Evolutionary conservation across 2,113 vertebrate species (phyloP), one percentile per base, ranked within the genome.

Genomic region (Cynopterus brachyotis): DNA sequence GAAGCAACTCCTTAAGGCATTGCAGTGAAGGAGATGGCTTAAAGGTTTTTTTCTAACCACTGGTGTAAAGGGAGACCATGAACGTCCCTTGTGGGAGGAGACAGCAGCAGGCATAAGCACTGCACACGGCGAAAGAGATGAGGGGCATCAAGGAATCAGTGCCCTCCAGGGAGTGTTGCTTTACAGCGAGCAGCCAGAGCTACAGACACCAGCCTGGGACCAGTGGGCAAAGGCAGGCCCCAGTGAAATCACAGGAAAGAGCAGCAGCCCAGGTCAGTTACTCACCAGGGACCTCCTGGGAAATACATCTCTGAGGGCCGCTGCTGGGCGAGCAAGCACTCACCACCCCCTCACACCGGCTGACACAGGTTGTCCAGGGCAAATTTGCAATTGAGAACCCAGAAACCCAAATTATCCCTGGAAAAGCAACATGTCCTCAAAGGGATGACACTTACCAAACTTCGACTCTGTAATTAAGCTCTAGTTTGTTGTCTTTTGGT

Each of bases 391-490:
- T 13, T 28, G 24, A 92, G 75, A 96, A 97, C 88, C 57, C 53
- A 79, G 69, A 89, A 59, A 69, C 79, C 40, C 73, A 80, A 55
- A 89, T 89, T 75, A 89, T n/a, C 40, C 40, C 30, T 66, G 70
- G 79, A 35, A 9, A 62, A 92, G 53, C 94, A 81, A 40, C 59
- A 12, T 30, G 70, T 75, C 80, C 59, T 92, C 6, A 11, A 86
- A 75, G 45, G 45, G 50, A 22, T 47, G 91, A 69, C 85, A 57
- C 91, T 87, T 57, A 81, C 42, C 30, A 24, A 79, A 53, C 67
- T 26, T 62, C 26, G 26, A 9, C 62, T 75, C 96, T 93, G 50
- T 94, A 19, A 93, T 95, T 85, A 60, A 47, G 75, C 53, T 92
- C 30, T 16, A n/a, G 32, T 47, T 60, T 59, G 78, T 73, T 60